Conservation (phyloP, 2,113 vertebrate species). For the Apteryx mantelli region DNA sequence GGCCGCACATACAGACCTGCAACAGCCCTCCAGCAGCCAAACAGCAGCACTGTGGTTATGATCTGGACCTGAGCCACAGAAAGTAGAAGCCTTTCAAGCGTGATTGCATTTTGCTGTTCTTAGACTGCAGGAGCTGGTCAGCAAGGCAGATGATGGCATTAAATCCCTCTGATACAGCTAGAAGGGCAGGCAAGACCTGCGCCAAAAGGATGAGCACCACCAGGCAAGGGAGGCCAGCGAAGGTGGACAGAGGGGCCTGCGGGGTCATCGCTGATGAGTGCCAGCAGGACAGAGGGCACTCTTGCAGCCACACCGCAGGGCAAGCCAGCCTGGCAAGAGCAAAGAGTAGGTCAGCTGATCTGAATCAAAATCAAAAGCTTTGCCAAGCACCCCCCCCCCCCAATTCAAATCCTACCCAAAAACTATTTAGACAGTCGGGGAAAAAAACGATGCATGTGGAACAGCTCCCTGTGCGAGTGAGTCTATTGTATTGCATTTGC, state of each 20-base stretch:
- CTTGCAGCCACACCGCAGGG: not conserved
- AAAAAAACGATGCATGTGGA: not conserved
- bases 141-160: not conserved
- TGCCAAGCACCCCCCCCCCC: not conserved
- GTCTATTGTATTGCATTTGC: not conserved
- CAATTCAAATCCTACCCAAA: not conserved
- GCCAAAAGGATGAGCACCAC: fast-evolving
- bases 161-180: not conserved
- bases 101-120: not conserved
- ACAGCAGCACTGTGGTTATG: not conserved
- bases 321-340: not conserved
- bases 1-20: not conserved
- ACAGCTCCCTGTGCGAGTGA: not conserved
- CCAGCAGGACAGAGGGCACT: not conserved
- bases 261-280: not conserved
- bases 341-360: not conserved
- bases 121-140: not conserved
- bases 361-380: not conserved
- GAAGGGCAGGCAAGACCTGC: not conserved
- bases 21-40: not conserved
- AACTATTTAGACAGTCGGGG: not conserved
- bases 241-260: not conserved
- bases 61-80: fast-evolving
- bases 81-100: not conserved
- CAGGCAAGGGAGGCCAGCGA: fast-evolving